Percentiles rank a stretch among this genome's conserved stretches.
Conservation (phyloP, 2,888 invertebrate species). For the Sinodicranocentrus sp. region DNA sequence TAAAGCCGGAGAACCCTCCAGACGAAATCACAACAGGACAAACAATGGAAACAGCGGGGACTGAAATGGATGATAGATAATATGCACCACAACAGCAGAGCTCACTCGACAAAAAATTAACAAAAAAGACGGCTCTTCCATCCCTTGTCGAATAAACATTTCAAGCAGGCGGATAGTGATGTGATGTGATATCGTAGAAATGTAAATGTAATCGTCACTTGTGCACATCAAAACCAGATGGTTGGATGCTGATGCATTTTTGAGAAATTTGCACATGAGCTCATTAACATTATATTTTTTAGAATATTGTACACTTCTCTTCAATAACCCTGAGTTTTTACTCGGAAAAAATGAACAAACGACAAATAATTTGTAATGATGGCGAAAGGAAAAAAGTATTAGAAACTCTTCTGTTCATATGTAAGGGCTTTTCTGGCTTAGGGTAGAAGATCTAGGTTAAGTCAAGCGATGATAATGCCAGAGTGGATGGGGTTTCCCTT, state of each 20-base stretch:
- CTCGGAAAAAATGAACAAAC: too few relatives aligned
- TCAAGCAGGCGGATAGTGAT: too few relatives aligned
- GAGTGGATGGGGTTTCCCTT: not conserved
- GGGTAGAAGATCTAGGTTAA: not conserved
- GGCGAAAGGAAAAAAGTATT: not conserved
- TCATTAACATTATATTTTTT: not conserved
- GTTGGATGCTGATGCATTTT: not conserved
- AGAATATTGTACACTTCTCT: not conserved
- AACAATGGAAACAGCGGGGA: conserved; percentile 36
- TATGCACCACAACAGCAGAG: not conserved
- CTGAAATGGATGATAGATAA: conserved; percentile 30
- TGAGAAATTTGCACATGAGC: too few relatives aligned
- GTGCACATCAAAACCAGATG: conserved; percentile 10
- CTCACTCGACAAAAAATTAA: not conserved
- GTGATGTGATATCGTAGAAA: too few relatives aligned
- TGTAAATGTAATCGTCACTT: conserved; percentile 18
- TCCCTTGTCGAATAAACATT: too few relatives aligned
- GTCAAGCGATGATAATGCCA: not conserved
- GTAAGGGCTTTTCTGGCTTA: too few relatives aligned
- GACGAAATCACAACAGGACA: conserved; percentile 40
- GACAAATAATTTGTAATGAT: not conserved
- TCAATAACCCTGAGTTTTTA: too few relatives aligned
- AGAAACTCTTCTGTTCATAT: too few relatives aligned
- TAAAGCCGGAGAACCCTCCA: not conserved
- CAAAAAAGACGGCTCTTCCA: conserved; percentile 24